Base-by-base conservation (phyloP, 2,113 vertebrate genomes). In the Picathartes gymnocephalus region DNA sequence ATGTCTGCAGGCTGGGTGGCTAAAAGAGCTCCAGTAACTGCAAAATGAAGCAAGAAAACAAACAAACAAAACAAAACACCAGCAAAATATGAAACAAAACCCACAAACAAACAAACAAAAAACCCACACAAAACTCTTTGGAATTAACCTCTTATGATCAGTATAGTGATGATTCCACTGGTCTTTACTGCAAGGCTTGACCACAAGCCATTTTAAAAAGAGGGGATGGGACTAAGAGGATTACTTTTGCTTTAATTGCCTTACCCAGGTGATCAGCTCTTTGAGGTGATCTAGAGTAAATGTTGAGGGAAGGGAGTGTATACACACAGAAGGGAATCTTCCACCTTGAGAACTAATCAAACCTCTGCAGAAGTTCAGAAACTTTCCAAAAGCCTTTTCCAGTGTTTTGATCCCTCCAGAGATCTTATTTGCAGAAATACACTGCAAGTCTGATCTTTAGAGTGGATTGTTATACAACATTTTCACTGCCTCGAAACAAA, bases 331-430 rank as follows among this genome's bases (percentile, higher is more conserved):
- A 84, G 8, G 23, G 19, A 70, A 70, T 81, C 21, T 68, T 83
- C 37, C 60, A 70, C 40, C 71, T 65, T 65, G 40, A 81, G 81
- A 89, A 77, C 24, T 79, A 78, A 87, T 74, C 84, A 86, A 87
- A 79, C 10, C n/a, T 84, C 28, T 4, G 8, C 11, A 61, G 64
- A 92, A 61, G 35, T 77, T 72, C 35, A 65, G 45, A 72, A 95
- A 78, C 11, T 77, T 82, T 62, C 35, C 44, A 70, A 62, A 83
- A 73, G 23, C 9, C 20, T 84, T 76, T 91, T 57, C 62, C 18
- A 61, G 4, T 69, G 65, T 87, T 93, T 81, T 33, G 6, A 47
- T 56, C 69, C 57, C 73, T 69, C 79, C 35, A 86, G 62, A 94
- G 76, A 70, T 85, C 58, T 66, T 83, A 44, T 87, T 91, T 85